A percentile compares a stretch with the other conserved stretches of the same genome.
Evolutionary conservation across 2,797 vertebrate genomes (phyloP).

Genomic region (Perdix hodgsoniae): DNA sequence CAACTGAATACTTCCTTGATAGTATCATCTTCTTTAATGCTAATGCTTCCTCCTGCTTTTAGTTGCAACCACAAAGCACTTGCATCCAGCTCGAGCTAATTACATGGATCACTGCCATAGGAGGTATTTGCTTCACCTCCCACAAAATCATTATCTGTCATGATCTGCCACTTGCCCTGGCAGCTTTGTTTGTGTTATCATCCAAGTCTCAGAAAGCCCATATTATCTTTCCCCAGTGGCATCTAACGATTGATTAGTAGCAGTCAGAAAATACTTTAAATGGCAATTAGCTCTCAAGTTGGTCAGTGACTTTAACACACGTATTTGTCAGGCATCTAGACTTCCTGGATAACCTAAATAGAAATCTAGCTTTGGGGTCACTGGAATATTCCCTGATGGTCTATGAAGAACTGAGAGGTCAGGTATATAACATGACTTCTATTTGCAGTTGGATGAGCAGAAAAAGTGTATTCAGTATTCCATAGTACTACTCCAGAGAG

Average conservation of each 20-base stretch:
- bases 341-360: background rate
- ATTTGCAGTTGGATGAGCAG: background rate
- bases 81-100: constrained; percentile 24
- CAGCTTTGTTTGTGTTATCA: constrained; percentile 39
- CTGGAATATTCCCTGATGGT: background rate
- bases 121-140: constrained; percentile 25
- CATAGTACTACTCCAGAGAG: background rate
- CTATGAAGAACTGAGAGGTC: background rate
- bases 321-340: background rate
- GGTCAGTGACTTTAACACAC: background rate
- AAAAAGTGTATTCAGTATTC: background rate
- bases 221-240: constrained; percentile 16
- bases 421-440: background rate
- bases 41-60: constrained; percentile 1
- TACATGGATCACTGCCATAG: background rate
- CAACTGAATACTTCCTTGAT: background rate
- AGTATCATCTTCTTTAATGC: background rate
- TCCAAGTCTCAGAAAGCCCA: background rate
- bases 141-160: constrained; percentile 47
- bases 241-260: constrained; percentile 21
- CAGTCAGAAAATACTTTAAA: background rate
- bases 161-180: constrained; percentile 1
- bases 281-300: background rate
- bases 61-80: constrained; percentile 5
- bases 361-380: background rate